Evolutionary conservation across 2,888 invertebrate genomes (phyloP).

Genomic region (Aphidoletes aphidimyza): DNA sequence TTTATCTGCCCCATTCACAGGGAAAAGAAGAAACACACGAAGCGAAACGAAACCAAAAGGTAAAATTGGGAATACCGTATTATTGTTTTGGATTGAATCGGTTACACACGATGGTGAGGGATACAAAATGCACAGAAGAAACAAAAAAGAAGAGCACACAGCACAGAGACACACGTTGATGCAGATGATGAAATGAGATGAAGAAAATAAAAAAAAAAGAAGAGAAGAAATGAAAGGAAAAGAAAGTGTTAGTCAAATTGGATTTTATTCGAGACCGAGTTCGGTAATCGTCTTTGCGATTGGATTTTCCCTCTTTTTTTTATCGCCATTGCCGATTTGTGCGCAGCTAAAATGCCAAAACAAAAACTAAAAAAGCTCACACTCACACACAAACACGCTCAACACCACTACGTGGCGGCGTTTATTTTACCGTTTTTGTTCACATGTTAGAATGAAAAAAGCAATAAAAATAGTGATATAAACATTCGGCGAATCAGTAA

Average conservation of each 20-base stretch:
- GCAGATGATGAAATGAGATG: background rate
- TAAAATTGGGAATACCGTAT: background rate
- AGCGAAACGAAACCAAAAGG: background rate
- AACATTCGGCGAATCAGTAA: background rate
- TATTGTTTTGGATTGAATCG: background rate
- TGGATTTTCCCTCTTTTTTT: background rate
- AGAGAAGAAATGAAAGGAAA: background rate
- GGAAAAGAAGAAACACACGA: conserved; percentile 1
- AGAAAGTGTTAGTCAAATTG: conserved; percentile 29
- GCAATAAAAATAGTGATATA: background rate
- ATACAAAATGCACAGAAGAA: no score
- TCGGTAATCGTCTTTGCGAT: conserved; percentile 20
- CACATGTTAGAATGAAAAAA: no score
- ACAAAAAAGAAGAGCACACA: background rate
- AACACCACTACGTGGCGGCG: no score
- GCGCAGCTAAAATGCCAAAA: background rate
- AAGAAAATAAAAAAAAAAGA: background rate
- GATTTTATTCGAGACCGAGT: conserved; percentile 17
- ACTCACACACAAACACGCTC: no score
- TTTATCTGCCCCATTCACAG: conserved; percentile 66
- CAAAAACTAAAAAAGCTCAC: background rate
- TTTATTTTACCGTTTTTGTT: no score
- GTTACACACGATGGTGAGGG: conserved; percentile 25
- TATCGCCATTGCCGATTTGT: background rate
- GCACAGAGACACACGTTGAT: background rate